phyloP scores from a whole-genome alignment of 2,797 vertebrate species.

The Acanthis flammea region DNA sequence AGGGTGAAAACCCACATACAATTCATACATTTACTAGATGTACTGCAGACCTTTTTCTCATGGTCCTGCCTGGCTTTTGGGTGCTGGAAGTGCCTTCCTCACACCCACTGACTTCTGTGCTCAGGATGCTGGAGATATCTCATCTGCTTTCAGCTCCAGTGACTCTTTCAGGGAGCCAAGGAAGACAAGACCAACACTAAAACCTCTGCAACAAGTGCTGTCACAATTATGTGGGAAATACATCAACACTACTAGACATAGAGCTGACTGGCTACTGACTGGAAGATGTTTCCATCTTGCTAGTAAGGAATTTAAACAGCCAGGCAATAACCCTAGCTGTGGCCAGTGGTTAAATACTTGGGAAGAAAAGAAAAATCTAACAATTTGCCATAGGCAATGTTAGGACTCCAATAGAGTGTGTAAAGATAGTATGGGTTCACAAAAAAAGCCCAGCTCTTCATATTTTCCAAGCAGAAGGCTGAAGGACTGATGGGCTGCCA shows the following conservation, averaged over 20 bases:
- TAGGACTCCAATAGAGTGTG: neutral
- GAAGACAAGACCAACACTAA: neutral
- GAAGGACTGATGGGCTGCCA: neutral
- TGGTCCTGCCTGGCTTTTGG: neutral
- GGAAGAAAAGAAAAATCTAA: neutral
- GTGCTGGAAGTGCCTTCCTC: neutral
- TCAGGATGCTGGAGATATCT: neutral
- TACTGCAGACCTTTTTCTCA: neutral
- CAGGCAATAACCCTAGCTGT: neutral
- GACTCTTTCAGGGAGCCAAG: neutral
- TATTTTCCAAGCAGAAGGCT: neutral
- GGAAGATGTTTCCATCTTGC: neutral
- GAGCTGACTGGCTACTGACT: neutral
- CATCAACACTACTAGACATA: neutral
- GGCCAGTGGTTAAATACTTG: neutral
- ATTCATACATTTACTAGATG: neutral
- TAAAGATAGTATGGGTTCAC: neutral
- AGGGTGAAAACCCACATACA: neutral
- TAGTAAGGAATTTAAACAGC: neutral
- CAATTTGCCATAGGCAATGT: neutral
- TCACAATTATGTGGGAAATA: neutral
- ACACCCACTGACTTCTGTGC: neutral
- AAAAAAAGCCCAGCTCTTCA: neutral
- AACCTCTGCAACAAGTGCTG: neutral
- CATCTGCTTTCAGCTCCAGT: neutral